Percentiles rank a stretch among this genome's conserved stretches.
These are phyloP conservation scores for Chymomyza caudatula DNA, from an alignment of 2,888 invertebrate species.

Conservation along the genomic window DNA sequence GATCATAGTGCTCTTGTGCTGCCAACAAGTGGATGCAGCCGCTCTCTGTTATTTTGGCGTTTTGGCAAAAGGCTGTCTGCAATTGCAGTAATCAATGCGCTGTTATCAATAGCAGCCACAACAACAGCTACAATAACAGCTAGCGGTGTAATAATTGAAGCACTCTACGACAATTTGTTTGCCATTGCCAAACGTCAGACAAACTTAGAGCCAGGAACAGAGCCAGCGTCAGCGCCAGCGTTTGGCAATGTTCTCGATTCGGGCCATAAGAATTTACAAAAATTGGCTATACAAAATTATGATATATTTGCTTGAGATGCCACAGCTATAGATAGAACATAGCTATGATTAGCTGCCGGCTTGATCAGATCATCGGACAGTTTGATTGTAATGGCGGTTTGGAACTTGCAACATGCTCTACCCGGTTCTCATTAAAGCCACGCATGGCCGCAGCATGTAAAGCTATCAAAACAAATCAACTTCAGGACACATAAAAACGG, in stretches of 20 bases:
- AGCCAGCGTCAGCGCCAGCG: not conserved
- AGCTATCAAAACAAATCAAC: constrained; percentile 70
- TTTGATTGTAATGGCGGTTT: constrained; percentile 8
- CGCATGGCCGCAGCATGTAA: constrained; percentile 33
- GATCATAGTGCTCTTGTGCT: constrained; percentile 42
- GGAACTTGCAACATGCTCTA: not conserved
- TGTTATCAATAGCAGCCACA: constrained; percentile 65
- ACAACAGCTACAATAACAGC: constrained; percentile 21
- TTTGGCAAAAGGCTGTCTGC: constrained; percentile 43
- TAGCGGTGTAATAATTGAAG: constrained; percentile 65
- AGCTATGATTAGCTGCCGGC: constrained; percentile 46
- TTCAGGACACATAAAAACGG: constrained; percentile 55
- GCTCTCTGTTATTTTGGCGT: constrained; percentile 40
- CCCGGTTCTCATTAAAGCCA: constrained; percentile 62
- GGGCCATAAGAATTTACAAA: constrained; percentile 51
- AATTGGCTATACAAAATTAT: constrained; percentile 66
- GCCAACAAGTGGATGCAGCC: not conserved
- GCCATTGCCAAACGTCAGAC: constrained; percentile 11
- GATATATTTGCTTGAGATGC: constrained; percentile 39
- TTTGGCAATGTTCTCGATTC: constrained; percentile 27
- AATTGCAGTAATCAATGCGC: constrained; percentile 68
- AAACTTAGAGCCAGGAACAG: not conserved
- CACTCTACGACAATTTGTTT: constrained; percentile 22
- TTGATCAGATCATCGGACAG: constrained; percentile 5
- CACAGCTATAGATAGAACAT: not conserved